Conservation (phyloP, 2,888 invertebrate genomes). For the Thelaira solivaga region DNA sequence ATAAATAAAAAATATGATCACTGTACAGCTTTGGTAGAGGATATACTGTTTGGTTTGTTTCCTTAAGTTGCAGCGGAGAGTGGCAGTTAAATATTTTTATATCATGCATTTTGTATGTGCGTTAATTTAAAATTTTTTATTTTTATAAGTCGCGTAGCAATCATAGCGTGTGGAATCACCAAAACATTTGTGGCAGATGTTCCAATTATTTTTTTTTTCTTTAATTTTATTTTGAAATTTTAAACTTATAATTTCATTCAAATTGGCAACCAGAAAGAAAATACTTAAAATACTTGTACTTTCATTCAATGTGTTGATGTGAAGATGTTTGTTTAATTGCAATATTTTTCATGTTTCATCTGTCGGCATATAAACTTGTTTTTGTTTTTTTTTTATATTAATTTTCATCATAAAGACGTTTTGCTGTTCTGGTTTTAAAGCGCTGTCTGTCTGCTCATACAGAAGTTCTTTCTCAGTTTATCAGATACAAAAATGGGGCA, state of each 20-base stretch:
- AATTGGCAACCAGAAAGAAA: slow-evolving; percentile 3
- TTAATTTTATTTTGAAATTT: no score
- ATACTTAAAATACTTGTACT: slow-evolving; percentile 25
- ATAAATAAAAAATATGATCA: no score
- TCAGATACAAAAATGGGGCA: not conserved
- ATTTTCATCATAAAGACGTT: not conserved
- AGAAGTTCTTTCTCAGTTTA: no score
- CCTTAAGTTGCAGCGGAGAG: not conserved
- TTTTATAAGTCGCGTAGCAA: slow-evolving; percentile 24
- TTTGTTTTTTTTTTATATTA: slow-evolving; percentile 29
- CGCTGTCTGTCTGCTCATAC: not conserved
- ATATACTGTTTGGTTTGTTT: not conserved
- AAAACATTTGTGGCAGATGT: slow-evolving; percentile 53
- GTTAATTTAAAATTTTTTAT: slow-evolving; percentile 1
- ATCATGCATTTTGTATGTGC: slow-evolving; percentile 18
- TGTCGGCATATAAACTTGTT: slow-evolving; percentile 45
- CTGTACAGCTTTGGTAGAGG: no score
- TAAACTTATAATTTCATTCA: slow-evolving; percentile 33
- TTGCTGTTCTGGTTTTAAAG: slow-evolving; percentile 17
- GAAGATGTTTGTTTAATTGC: no score
- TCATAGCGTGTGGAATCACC: slow-evolving; percentile 29
- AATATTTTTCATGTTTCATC: slow-evolving; percentile 29
- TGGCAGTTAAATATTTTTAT: slow-evolving; percentile 50
- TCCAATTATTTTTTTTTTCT: slow-evolving; percentile 3
- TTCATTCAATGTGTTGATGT: no score